Evolutionary conservation across 2,113 vertebrate genomes (phyloP), one percentile per base, ranked within the genome.

Genomic region (Nematolebias whitei): DNA sequence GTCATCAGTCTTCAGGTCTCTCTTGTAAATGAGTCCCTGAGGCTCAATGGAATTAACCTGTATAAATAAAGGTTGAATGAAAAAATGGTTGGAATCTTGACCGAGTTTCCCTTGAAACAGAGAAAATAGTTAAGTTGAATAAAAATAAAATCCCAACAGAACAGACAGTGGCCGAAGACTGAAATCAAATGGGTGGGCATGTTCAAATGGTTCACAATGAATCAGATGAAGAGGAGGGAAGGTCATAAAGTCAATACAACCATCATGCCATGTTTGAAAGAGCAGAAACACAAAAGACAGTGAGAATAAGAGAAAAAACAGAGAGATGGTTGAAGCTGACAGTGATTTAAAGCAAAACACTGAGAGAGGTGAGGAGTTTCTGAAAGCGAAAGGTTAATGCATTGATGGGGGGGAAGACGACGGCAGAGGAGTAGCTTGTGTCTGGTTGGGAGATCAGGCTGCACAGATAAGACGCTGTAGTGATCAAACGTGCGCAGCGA

Each of bases 351-450:
- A 85, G 71, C 2, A 16, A 79, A 80, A 81, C 65, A 70, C 52
- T 19, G 45, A 63, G 75, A 69, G 59, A 73, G 53, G 68, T 76
- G 71, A 69, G 67, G 71, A 76, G 71, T 66, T 76, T 75, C 60
- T 49, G 77, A 59, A 82, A 74, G 62, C 71, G 63, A 89, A 85
- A 85, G 86, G 86, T 89, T 90, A 85, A 90, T 75, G 66, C 85
- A 91, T 89, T 79, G 90, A 92, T 88, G 85, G 26, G 12, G 38
- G 47, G 58, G 63, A 83, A 86, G 80, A 19, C 52, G 53, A 74
- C 63, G 49, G 63, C 53, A 54, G 53, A 56, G 58, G 32, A 74
- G 64, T 19, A 45, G 66, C 50, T 54, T 56, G 77, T 53, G 71
- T 61, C 66, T 19, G 26, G 71, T 53, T 60, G 74, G 67, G 52